phyloP scores from a whole-genome alignment of 2,797 vertebrate genomes.

The Sebastes miniatus region DNA sequence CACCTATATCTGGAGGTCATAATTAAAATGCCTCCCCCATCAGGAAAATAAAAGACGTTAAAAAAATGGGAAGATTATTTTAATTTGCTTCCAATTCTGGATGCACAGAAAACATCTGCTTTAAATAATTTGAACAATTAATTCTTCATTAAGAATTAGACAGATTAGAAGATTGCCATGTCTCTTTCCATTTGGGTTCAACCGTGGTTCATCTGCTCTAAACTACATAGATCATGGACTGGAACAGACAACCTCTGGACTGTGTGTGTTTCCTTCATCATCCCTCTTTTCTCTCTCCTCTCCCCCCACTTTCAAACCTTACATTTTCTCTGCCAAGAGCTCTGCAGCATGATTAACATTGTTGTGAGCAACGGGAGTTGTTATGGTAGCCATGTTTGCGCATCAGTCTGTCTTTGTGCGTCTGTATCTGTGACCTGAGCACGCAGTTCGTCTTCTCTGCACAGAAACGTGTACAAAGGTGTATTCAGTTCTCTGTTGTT shows the following conservation, averaged over 20 bases:
- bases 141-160: conserved; percentile 17
- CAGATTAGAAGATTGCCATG: conserved; percentile 23
- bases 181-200: conserved; percentile 54
- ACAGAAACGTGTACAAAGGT: background rate
- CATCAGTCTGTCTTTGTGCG: background rate
- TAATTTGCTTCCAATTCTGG: background rate
- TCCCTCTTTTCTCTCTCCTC: background rate
- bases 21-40: background rate
- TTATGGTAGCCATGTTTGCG: conserved; percentile 26
- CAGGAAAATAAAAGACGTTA: background rate
- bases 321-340: conserved; percentile 29
- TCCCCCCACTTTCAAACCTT: background rate
- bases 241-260: conserved; percentile 35
- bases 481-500: background rate
- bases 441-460: background rate
- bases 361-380: conserved; percentile 30
- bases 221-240: conserved; percentile 33
- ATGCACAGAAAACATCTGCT: conserved; percentile 6
- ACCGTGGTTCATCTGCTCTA: conserved; percentile 40
- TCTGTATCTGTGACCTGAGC: conserved; percentile 3
- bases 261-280: conserved; percentile 3
- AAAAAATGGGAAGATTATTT: background rate
- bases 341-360: conserved; percentile 44
- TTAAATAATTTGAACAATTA: conserved; percentile 20
- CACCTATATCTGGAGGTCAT: background rate